Conservation (phyloP, 2,113 vertebrate species). For the Alosa alosa region DNA sequence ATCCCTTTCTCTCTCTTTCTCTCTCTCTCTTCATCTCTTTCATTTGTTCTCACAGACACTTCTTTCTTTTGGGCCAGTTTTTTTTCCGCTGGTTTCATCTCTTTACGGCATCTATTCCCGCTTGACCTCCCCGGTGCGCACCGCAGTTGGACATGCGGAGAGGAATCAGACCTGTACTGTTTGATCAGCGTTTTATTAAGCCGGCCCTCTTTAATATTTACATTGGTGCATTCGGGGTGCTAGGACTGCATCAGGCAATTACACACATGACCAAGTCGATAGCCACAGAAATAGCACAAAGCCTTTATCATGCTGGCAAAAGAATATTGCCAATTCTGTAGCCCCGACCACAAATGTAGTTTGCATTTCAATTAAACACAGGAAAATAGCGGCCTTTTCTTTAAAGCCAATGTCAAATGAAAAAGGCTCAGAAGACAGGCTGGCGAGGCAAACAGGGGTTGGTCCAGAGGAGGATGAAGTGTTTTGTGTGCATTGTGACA, state of each 20-base stretch:
- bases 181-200: conserved; percentile 78
- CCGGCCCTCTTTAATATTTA: conserved; percentile 76
- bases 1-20: neutral
- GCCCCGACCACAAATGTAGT: conserved; percentile 68
- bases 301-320: conserved; percentile 69
- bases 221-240: conserved; percentile 72
- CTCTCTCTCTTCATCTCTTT: neutral
- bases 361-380: conserved; percentile 79
- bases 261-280: conserved; percentile 72
- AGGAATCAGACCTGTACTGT: conserved; percentile 72
- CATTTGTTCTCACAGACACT: neutral
- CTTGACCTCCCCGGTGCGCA: neutral
- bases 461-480: conserved; percentile 44
- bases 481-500: conserved; percentile 50
- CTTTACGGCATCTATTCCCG: conserved; percentile 32
- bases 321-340: conserved; percentile 62
- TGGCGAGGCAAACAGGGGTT: neutral
- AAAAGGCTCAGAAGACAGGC: conserved; percentile 54
- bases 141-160: conserved; percentile 58
- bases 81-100: conserved; percentile 19
- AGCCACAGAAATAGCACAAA: conserved; percentile 64
- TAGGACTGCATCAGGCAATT: conserved; percentile 73
- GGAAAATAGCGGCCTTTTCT: conserved; percentile 65
- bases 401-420: conserved; percentile 67
- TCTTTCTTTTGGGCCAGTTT: neutral